These are phyloP conservation scores for Dryadula phaetusa DNA, from an alignment of 2,888 invertebrate species.

Conservation along the genomic window DNA sequence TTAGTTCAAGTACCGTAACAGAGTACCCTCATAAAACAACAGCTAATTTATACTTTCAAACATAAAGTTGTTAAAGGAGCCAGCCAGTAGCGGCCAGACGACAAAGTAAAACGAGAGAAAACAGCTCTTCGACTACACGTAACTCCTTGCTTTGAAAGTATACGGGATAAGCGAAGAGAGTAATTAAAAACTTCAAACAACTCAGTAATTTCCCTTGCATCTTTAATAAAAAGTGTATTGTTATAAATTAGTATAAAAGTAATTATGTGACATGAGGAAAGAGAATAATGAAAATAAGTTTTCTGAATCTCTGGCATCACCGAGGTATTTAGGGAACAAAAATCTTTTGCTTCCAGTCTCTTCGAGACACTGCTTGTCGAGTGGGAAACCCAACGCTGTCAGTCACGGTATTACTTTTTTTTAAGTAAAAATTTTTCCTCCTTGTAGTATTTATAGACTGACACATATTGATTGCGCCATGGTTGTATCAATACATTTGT, in stretches of 20 bases:
- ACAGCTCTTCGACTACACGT: slow-evolving; percentile 31
- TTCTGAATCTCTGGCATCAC: too few species aligned
- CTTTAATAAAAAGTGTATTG: slow-evolving; percentile 27
- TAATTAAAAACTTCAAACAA: slow-evolving; percentile 40
- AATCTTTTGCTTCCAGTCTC: too few species aligned
- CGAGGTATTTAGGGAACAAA: too few species aligned
- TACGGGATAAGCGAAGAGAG: slow-evolving; percentile 36
- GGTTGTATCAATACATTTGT: too few species aligned
- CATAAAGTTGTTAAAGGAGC: slow-evolving; percentile 37
- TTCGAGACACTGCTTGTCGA: too few species aligned
- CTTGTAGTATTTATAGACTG: too few species aligned
- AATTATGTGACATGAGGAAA: neutral
- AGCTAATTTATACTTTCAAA: slow-evolving; percentile 34
- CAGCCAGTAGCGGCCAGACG: slow-evolving; percentile 28
- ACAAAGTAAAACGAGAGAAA: slow-evolving; percentile 35
- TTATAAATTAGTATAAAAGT: slow-evolving; percentile 3
- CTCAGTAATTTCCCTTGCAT: slow-evolving; percentile 29
- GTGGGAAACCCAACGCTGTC: too few species aligned
- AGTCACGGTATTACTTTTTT: too few species aligned
- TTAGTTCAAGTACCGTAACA: slow-evolving; percentile 28
- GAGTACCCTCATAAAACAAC: slow-evolving; percentile 32
- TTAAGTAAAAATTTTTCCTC: too few species aligned
- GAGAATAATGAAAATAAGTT: neutral
- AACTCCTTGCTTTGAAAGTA: slow-evolving; percentile 37
- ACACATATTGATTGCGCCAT: too few species aligned